Evolutionary conservation across 2,888 invertebrate genomes (phyloP).

Genomic region (Dromius quadrimaculatus): DNA sequence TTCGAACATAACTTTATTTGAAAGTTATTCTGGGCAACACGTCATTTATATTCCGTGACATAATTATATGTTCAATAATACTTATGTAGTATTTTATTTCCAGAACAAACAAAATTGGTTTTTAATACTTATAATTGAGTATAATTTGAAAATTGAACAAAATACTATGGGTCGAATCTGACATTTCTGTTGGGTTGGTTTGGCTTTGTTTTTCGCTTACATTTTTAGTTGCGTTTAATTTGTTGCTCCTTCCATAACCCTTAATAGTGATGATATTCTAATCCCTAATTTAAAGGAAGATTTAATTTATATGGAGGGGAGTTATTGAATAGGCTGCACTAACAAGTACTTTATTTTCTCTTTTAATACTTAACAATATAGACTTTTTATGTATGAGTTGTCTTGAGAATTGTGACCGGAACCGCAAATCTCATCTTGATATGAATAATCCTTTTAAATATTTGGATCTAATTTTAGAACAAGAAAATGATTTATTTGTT

Average conservation of each 20-base stretch:
- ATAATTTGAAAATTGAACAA: slow-evolving; percentile 14
- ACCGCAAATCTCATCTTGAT: too few species aligned
- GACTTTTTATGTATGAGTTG: too few species aligned
- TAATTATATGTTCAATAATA: slow-evolving; percentile 25
- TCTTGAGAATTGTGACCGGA: too few species aligned
- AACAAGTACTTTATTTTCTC: too few species aligned
- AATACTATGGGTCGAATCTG: slow-evolving; percentile 18
- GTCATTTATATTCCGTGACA: background rate
- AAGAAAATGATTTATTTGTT: too few species aligned
- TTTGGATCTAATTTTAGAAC: too few species aligned
- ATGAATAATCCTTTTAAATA: too few species aligned
- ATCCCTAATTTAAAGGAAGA: too few species aligned
- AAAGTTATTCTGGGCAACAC: slow-evolving; percentile 11
- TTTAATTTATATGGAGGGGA: too few species aligned
- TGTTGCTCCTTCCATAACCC: slow-evolving; percentile 27
- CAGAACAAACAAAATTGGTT: slow-evolving; percentile 14
- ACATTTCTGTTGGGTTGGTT: slow-evolving; percentile 25
- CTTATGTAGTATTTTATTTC: slow-evolving; percentile 3
- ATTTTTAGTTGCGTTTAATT: slow-evolving; percentile 45
- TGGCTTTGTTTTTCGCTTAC: slow-evolving; percentile 41
- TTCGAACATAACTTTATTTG: slow-evolving; percentile 12
- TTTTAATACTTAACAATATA: too few species aligned
- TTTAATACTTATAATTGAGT: slow-evolving; percentile 22
- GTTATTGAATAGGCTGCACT: too few species aligned
- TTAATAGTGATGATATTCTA: too few species aligned